Evolutionary conservation across 2,888 invertebrate genomes (phyloP), one percentile per base, ranked within the genome.

Genomic region (Melanostoma scalare): DNA sequence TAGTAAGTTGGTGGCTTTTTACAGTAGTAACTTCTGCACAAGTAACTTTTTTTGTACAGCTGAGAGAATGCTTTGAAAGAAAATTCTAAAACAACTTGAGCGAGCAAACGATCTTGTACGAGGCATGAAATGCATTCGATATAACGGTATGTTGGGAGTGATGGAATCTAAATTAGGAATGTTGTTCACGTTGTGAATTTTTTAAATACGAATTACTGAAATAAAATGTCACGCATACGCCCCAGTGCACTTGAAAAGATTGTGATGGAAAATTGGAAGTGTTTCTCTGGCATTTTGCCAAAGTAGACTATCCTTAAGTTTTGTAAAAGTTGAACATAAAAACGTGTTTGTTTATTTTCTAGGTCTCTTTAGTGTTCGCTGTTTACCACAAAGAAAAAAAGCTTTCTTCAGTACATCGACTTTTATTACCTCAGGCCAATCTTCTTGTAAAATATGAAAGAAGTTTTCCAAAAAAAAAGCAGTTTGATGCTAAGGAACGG

Each of bases 191-290:
- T 56, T 73, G 20, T 30, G 55, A 55, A 10, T 8, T 38, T n/a
- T 72, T 46, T 6, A 55, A 48, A 42, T 55, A 72, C 6, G 48
- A 71, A 38, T 67, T 30, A n/a, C 30, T 4, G 9, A 20, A 38
- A 20, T 20, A 20, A 53, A 36, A 56, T 3, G 40, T 60, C 60
- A 60, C 60, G 68, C 60, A 75, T 68, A 68, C 68, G 75, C 75
- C 68, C 38, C 42, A 52, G 44, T 74, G 58, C 4, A 42, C 74
- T 52, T 65, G 46, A 38, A 6, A 40, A 36, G 1, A 20, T 20
- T 1, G 20, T 20, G 0, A 20, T 1, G 20, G 20, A 1, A 20
- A 20, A 20, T 20, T 20, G 20, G 20, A 20, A 20, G 20, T 20
- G 20, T 20, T 20, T 20, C 20, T 20, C 20, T 20, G 20, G 20